Evolutionary conservation across 64 coral and sea anemone species (phyloP).

Genomic region (Acropora tenuis): DNA sequence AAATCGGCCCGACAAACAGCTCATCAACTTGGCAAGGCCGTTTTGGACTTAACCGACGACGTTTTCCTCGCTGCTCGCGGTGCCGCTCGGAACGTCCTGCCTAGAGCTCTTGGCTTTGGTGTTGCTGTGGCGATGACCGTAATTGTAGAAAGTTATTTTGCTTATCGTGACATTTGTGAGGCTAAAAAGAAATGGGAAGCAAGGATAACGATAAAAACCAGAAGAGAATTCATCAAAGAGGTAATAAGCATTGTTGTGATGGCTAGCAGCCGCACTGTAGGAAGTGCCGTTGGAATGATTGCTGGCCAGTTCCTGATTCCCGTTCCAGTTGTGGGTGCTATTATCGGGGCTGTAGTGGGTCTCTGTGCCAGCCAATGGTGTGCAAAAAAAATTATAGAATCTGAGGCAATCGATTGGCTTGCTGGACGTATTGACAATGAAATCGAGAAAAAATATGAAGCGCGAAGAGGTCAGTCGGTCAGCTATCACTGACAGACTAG

Average conservation of each 20-base stretch:
- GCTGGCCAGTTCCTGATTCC: constrained; percentile 13
- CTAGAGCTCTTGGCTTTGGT: neutral
- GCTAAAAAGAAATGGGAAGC: constrained; percentile 30
- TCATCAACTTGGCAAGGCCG: neutral
- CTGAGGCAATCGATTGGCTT: neutral
- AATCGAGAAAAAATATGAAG: no score
- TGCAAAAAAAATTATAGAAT: neutral
- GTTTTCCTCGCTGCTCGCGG: neutral
- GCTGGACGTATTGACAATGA: neutral
- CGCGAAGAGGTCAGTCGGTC: no score
- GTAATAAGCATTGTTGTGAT: neutral
- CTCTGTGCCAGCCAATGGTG: neutral
- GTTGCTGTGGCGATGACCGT: neutral
- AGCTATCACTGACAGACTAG: no score
- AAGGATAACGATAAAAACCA: constrained; percentile 3
- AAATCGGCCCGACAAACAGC: neutral
- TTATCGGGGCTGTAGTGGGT: neutral
- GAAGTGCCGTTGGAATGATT: constrained; percentile 26
- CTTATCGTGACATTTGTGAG: neutral
- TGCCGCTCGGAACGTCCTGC: neutral
- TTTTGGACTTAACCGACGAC: neutral
- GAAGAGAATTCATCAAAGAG: constrained; percentile 43
- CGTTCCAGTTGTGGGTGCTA: neutral
- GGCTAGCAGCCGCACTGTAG: neutral
- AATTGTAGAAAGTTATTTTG: neutral